These are phyloP conservation scores for Cnemophilus loriae DNA, from an alignment of 2,113 vertebrate genomes.

Conservation along the genomic window DNA sequence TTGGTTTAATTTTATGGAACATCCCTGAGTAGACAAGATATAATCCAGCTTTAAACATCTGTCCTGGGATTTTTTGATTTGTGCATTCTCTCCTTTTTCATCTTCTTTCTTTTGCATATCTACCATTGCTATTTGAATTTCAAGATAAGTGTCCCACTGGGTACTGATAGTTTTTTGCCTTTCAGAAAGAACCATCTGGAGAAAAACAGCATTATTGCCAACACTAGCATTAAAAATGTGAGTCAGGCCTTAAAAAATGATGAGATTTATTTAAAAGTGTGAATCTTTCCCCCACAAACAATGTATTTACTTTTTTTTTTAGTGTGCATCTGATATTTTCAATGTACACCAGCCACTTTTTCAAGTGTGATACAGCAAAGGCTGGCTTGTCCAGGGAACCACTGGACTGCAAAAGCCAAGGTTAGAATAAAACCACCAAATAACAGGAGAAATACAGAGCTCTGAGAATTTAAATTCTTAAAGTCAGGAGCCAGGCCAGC, in stretches of 20 bases:
- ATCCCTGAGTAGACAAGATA: background rate
- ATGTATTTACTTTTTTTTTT: constrained; percentile 7
- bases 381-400: background rate
- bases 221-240: constrained; percentile 24
- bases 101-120: background rate
- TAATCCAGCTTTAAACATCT: constrained; percentile 5
- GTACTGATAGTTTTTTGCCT: background rate
- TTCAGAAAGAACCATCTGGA: constrained; percentile 36
- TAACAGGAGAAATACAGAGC: background rate
- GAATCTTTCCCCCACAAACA: background rate
- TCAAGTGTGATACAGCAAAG: background rate
- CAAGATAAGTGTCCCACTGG: background rate
- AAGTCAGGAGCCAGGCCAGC: background rate
- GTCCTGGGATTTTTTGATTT: background rate
- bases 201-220: constrained; percentile 39
- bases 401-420: background rate
- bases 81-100: background rate
- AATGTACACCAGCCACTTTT: background rate
- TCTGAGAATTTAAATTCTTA: background rate
- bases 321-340: background rate
- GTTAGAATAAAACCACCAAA: background rate
- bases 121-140: background rate
- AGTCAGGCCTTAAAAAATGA: background rate
- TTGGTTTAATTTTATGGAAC: constrained; percentile 15
- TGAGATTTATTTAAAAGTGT: background rate